Base-by-base conservation (phyloP, 2,888 invertebrate species). In the Chirona hameri region DNA sequence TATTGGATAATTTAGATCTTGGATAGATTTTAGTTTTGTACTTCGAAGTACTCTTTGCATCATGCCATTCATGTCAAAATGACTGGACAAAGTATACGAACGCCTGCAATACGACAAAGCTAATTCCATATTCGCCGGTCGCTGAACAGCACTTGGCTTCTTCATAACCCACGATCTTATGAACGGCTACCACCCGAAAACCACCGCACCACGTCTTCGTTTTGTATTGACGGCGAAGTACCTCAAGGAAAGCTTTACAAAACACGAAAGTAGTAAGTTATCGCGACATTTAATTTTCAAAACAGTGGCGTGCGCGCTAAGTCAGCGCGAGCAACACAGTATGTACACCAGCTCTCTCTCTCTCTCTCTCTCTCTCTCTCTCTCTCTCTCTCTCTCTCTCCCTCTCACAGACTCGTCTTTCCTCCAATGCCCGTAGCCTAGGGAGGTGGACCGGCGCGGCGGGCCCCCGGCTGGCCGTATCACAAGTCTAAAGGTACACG, bases 251-350 rank as follows among this genome's bases (percentile, higher is more conserved):
- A 27, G 65, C 65, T 27, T 65, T 65, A 65, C 65, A 65, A 65
- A 65, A 65, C 65, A 65, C 27, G 65, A 65, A 65, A 65, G 65
- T 65, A 65, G 72, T 72, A 72, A 72, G 72, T 72, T 72, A 72
- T 72, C 72, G 72, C 72, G 72, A 72, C 72, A 72, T 31, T 31
- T 72, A 72, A 72, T 72, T 72, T 72, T 18, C 72, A 72, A 72
- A 72, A 69, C 69, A 15, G n/a, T 60, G 60, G 60, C 60, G 27
- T 10, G 65, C 65, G 31, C 72, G 15, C 72, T 12, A 3, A 52
- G 52, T 52, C 52, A 52, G 72, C 31, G 72, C 72, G 72, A 29
- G 29, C 72, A 69, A 31, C 72, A 27, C 72, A 72, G 72, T 72
- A 72, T 72, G 27, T 72, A 72, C 72, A 65, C 65, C 29, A 7